Evolutionary conservation across 1,140 invertebrate species (phyloP).

Genomic region (Atta colombica): DNA sequence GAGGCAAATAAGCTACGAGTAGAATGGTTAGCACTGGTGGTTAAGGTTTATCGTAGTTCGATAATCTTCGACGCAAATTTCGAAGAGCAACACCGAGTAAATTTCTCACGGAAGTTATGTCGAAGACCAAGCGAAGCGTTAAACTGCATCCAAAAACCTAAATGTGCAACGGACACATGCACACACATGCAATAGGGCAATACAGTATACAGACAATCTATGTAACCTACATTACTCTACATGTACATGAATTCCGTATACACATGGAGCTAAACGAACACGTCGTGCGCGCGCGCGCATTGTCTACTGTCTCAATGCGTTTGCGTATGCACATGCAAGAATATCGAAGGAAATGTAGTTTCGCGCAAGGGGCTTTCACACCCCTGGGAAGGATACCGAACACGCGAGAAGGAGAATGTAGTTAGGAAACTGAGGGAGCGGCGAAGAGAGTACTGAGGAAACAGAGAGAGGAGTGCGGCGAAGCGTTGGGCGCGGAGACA

Average conservation of each 20-base stretch:
- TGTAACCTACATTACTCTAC: conserved; percentile 1
- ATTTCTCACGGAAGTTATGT: conserved; percentile 52
- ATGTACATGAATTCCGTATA: conserved; percentile 12
- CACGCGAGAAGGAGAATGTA: conserved; percentile 21
- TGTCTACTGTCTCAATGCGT: not conserved
- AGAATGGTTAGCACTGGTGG: conserved; percentile 8
- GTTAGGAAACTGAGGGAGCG: not conserved
- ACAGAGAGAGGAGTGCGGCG: conserved; percentile 50
- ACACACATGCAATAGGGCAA: not conserved
- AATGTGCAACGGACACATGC: not conserved
- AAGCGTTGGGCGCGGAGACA: conserved; percentile 76
- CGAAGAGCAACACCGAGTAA: conserved; percentile 28
- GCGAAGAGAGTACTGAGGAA: not conserved
- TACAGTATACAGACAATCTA: not conserved
- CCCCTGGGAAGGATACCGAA: not conserved
- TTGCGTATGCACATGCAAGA: not conserved
- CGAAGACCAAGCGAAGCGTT: conserved; percentile 38
- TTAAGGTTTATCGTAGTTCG: conserved; percentile 57
- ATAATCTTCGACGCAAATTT: conserved; percentile 55
- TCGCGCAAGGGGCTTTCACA: not conserved
- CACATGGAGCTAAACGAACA: not conserved
- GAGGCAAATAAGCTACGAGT: not conserved
- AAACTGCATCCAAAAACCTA: conserved; percentile 26
- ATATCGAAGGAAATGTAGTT: conserved; percentile 56
- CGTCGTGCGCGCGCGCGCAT: not conserved